Evolutionary conservation across 53 echinoderm and acorn worm species (phyloP).

Genomic region (Antedon mediterranea): DNA sequence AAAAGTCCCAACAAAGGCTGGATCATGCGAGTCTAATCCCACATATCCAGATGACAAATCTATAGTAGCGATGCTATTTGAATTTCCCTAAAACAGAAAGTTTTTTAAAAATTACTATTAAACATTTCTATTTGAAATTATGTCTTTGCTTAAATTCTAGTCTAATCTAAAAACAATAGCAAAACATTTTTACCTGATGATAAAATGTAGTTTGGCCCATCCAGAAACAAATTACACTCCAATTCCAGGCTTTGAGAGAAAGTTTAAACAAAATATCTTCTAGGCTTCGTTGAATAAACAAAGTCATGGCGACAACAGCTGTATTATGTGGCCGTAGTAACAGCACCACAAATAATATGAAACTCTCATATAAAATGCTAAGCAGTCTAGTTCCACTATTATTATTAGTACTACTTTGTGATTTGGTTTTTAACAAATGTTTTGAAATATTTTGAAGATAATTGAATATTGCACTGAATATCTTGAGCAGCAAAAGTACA

Average conservation of each 20-base stretch:
- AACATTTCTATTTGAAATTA: no score
- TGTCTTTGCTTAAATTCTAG: no score
- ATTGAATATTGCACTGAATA: neutral
- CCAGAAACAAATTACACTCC: slow-evolving; percentile 71
- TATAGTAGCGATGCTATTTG: slow-evolving; percentile 73
- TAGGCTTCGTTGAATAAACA: slow-evolving; percentile 55
- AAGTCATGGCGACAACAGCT: slow-evolving; percentile 54
- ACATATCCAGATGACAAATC: slow-evolving; percentile 93
- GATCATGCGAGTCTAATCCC: slow-evolving; percentile 60
- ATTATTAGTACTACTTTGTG: neutral
- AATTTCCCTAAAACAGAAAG: slow-evolving; percentile 57
- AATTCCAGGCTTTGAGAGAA: slow-evolving; percentile 62
- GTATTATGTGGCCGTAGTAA: slow-evolving; percentile 81
- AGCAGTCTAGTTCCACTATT: neutral
- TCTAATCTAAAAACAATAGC: no score
- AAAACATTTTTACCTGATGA: slow-evolving; percentile 88
- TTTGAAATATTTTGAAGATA: neutral
- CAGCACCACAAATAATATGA: slow-evolving; percentile 41
- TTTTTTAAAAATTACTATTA: no score
- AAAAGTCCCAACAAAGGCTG: slow-evolving; percentile 38
- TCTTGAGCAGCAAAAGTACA: slow-evolving; percentile 16
- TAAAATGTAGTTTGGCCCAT: slow-evolving; percentile 82
- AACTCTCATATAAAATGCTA: slow-evolving; percentile 30
- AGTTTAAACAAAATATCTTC: slow-evolving; percentile 55
- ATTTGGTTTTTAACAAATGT: neutral